These are phyloP conservation scores for Heterotis niloticus DNA, from an alignment of 2,113 vertebrate species.

Conservation along the genomic window DNA sequence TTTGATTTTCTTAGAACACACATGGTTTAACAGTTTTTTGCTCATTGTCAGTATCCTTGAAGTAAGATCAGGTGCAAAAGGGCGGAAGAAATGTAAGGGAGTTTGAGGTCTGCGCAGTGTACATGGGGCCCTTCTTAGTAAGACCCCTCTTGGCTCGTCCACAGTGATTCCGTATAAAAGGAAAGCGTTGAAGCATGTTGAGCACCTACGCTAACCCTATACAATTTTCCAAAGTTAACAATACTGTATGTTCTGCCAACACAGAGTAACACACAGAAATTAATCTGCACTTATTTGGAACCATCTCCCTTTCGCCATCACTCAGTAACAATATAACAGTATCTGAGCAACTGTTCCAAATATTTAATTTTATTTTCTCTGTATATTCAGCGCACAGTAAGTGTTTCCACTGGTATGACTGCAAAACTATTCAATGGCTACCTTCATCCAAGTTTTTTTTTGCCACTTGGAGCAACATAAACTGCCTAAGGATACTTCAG, in stretches of 20 bases:
- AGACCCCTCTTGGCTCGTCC: not conserved
- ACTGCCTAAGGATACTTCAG: not conserved
- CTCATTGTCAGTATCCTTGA: not conserved
- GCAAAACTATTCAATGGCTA: no score
- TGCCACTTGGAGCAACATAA: not conserved
- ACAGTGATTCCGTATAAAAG: conserved; percentile 7
- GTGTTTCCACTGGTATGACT: no score
- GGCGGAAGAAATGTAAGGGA: not conserved
- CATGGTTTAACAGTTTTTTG: not conserved
- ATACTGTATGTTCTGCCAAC: not conserved
- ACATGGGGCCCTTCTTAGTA: not conserved
- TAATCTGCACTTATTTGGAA: not conserved
- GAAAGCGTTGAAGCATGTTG: not conserved
- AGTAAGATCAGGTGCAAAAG: conserved; percentile 3
- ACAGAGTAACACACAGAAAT: no score
- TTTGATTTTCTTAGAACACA: conserved; percentile 12
- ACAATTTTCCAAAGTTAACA: not conserved
- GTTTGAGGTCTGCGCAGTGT: not conserved
- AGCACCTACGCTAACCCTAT: not conserved
- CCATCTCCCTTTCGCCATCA: not conserved
- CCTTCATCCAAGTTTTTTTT: not conserved
- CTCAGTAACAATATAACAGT: not conserved
- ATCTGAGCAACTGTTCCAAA: not conserved
- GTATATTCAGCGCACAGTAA: no score
- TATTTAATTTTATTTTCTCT: not conserved